phyloP scores from a whole-genome alignment of 2,113 vertebrate genomes.

The Myanophis thanlyinensis region DNA sequence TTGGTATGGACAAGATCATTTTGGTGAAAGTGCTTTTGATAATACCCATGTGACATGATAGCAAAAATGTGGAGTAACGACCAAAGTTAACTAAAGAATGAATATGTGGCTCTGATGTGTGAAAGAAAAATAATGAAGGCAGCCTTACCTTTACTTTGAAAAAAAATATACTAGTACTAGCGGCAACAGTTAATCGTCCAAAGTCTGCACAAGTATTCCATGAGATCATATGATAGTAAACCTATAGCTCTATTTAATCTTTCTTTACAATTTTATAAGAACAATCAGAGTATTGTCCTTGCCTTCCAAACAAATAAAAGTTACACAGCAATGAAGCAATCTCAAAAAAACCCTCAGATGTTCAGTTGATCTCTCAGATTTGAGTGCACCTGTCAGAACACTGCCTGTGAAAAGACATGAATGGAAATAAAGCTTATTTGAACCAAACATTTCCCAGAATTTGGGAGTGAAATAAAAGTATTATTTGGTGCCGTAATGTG shows the following conservation, averaged over 20 bases:
- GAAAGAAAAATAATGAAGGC: neutral
- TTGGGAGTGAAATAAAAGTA: neutral
- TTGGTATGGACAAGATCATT: conserved; percentile 31
- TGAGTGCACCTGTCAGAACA: neutral
- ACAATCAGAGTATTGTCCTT: neutral
- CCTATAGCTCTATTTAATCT: neutral
- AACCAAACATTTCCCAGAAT: neutral
- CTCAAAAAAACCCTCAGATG: neutral
- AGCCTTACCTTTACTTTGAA: neutral
- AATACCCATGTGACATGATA: conserved; percentile 5
- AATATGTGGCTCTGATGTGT: neutral
- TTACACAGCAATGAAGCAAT: neutral
- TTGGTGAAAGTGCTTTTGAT: conserved; percentile 16
- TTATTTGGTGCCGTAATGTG: conserved; percentile 1
- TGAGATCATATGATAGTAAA: neutral
- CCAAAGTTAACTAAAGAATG: neutral
- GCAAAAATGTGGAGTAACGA: neutral
- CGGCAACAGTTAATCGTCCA: neutral
- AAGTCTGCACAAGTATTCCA: neutral
- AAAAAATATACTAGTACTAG: neutral
- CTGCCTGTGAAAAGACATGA: too few relatives aligned
- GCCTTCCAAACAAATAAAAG: neutral
- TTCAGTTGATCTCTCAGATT: neutral
- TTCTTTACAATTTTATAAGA: neutral
- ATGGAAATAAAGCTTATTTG: too few relatives aligned